Base-by-base conservation (phyloP, 1,140 invertebrate species). In the Pseudomyrmex flavicornis region DNA sequence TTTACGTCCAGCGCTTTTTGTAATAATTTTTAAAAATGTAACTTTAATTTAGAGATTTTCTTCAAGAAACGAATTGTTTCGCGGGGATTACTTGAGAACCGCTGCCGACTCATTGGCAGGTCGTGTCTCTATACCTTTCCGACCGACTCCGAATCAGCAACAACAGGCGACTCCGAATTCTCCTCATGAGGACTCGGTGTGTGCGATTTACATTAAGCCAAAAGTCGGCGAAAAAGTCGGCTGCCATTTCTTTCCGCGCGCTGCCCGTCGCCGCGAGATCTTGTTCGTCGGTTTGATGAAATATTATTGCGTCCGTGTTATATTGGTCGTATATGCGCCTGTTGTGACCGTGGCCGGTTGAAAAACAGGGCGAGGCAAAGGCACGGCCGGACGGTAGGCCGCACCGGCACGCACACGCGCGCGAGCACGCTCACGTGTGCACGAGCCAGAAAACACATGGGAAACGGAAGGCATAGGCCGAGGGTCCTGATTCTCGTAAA, bases 201-300 rank as follows among this genome's bases (percentile, higher is more conserved):
- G 63, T 77, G 54, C 50, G 17, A 66, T 58, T 56, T 26, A 54
- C 75, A 77, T 77, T 68, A 58, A 3, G 48, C 63, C 15, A 22
- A 56, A 56, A 17, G 22, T 35, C 73, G 1, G 10, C 50, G 35
- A 59, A 72, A 82, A 82, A 46, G 5, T 63, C 44, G 26, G 26
- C 26, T n/a, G 76, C 52, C 63, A 58, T 69, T 69, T 58, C 7
- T 69, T 79, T 69, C 9, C 26, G 63, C 54, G 15, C 22, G 54
- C 54, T 77, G 50, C 52, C 35, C 52, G n/a, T 46, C 26, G 17
- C 58, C 58, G 58, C 90, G 86, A 88, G 35, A 89, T 92, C 91
- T 90, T 91, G 89, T 92, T 90, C 80, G 84, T 76, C 85, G 73
- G 84, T 85, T 84, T 63, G 83, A 87, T 91, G 89, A 91, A 91